Evolutionary conservation across 2,113 vertebrate genomes (phyloP), one percentile per base, ranked within the genome.

Genomic region (Crotalus tigris): DNA sequence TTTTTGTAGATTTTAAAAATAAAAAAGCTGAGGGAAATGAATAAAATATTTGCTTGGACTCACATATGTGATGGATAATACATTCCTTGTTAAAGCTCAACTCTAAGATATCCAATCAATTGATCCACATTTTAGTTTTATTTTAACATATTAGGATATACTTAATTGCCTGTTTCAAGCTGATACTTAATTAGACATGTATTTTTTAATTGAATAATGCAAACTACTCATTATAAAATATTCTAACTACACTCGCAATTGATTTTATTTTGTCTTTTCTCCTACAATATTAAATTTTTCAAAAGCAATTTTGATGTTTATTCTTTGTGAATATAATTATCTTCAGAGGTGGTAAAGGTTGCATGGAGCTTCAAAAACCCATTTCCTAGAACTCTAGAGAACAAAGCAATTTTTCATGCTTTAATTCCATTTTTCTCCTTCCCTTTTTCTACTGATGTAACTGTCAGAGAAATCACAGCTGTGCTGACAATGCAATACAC

Each of bases 371-470:
- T 96, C 94, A 95, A 97, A 81, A 94, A 92, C 1, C 1, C 92
- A 88, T 94, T 95, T 93, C 92, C 94, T 95, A 95, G 92, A 97
- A 97, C 96, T 96, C 95, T 93, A 94, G 91, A 97, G 95, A 97
- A 97, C 93, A 97, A 97, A 98, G 96, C 93, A 97, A 97, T 97
- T 97, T 97, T 97, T 97, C 95, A 96, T 93, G 95, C 92, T 95
- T 93, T 97, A 97, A 97, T 98, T 97, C 94, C 91, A 95, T 98
- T 98, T 87, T 93, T 96, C 94, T 91, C 94, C 98, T 98, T 94
- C 96, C 81, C 90, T 91, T 95, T 95, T 75, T 92, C 90, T 93
- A 96, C 55, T 96, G 92, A 96, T 92, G 94, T 92, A 96, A 96
- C 85, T 96, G 94, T 94, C 95, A 95, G 93, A 96, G 90, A 97